Percentiles rank a stretch among this genome's conserved stretches.
Evolutionary conservation across 2,888 invertebrate genomes (phyloP).

Genomic region (Limenitis camilla): DNA sequence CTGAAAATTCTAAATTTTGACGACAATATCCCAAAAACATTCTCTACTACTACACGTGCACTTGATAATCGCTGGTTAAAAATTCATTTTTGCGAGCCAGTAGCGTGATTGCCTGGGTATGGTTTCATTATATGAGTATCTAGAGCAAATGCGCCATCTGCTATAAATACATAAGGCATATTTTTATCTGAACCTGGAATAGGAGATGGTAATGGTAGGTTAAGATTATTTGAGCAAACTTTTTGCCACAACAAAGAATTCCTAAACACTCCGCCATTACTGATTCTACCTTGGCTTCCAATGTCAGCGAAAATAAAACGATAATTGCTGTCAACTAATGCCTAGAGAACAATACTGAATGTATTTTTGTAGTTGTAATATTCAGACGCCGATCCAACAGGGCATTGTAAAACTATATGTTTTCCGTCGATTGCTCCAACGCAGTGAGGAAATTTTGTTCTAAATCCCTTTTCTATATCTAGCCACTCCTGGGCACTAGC

Average conservation of each 20-base stretch:
- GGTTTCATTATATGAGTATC: constrained; percentile 19
- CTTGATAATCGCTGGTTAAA: constrained; percentile 8
- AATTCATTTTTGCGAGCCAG: neutral
- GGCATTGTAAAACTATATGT: constrained; percentile 18
- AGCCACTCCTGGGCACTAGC: neutral
- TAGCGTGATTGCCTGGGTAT: neutral
- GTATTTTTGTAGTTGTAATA: constrained; percentile 24
- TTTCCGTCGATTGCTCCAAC: constrained; percentile 13
- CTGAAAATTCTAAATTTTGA: constrained; percentile 16
- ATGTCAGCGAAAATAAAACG: constrained; percentile 25
- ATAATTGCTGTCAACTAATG: constrained; percentile 23
- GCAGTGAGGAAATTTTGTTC: constrained; percentile 8
- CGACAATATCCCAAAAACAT: constrained; percentile 18
- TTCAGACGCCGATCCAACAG: constrained; percentile 17
- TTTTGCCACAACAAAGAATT: constrained; percentile 29
- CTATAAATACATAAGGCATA: constrained; percentile 23
- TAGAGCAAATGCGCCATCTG: constrained; percentile 25
- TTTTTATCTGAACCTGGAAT: constrained; percentile 15
- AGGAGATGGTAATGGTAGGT: constrained; percentile 24
- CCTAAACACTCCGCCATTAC: constrained; percentile 25
- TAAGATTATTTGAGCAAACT: constrained; percentile 24
- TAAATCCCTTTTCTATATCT: constrained; percentile 6
- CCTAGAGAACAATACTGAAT: constrained; percentile 26
- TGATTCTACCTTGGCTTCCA: constrained; percentile 30
- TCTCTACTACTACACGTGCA: constrained; percentile 25